Conservation (phyloP, 2,888 invertebrate species). For the Cyclophora albipunctata region DNA sequence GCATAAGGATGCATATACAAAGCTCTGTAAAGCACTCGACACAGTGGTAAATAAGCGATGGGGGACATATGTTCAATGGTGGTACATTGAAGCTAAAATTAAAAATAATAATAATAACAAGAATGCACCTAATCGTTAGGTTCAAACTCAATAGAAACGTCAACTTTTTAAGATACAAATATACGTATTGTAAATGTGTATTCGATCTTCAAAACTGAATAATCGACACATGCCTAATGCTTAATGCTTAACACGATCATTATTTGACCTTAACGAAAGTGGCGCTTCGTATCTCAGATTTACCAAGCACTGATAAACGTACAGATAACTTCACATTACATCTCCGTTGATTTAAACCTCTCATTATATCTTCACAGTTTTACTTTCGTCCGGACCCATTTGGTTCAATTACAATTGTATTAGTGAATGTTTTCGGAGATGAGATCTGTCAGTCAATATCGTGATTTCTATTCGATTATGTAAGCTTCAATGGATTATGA, state of each 20-base stretch:
- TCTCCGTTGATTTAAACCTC: constrained; percentile 4
- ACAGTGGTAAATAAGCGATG: too few species aligned
- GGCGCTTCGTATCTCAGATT: constrained; percentile 3
- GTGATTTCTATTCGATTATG: constrained; percentile 5
- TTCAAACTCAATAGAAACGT: too few species aligned
- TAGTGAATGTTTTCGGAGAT: constrained; percentile 26
- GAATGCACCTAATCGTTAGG: too few species aligned
- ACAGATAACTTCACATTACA: not conserved
- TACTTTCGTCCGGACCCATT: constrained; percentile 49
- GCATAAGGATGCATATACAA: too few species aligned
- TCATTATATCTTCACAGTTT: constrained; percentile 22
- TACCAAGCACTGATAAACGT: not conserved
- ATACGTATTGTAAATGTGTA: too few species aligned
- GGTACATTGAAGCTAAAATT: too few species aligned
- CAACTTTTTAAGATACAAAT: too few species aligned
- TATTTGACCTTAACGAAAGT: constrained; percentile 5
- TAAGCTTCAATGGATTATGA: too few species aligned
- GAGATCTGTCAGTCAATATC: constrained; percentile 12
- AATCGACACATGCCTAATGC: not conserved
- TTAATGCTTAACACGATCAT: constrained; percentile 6
- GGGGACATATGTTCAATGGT: too few species aligned
- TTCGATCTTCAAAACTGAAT: too few species aligned
- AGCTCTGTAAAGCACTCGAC: too few species aligned
- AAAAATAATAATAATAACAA: too few species aligned
- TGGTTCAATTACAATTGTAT: constrained; percentile 48